Evolutionary conservation across 2,797 vertebrate genomes (phyloP), one percentile per base, ranked within the genome.

Genomic region (Lepilemur ruficaudatus): DNA sequence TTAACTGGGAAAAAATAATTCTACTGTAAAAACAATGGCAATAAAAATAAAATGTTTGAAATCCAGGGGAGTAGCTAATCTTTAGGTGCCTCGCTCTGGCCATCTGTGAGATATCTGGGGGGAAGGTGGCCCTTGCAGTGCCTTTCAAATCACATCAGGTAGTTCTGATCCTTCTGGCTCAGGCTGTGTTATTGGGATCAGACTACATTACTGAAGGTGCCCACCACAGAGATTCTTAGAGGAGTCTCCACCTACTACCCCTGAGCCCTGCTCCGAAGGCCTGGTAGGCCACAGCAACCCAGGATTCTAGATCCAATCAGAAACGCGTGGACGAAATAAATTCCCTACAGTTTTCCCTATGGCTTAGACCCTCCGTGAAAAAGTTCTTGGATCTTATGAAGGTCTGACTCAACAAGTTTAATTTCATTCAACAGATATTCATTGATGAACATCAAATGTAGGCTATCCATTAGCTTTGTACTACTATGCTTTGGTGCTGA

Each of bases 21-120:
- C 20, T 84, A n/a, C 30, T 81, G 9, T 95, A 41, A 93, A 96
- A 95, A 25, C 23, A 93, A 73, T 9, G 48, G 30, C 12, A 80
- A 70, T 65, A 69, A 76, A 38, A 95, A 75, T n/a, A 76, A 73
- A 96, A 91, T n/a, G 4, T 32, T 85, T 23, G 61, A 84, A 92
- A 69, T 80, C 25, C 28, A 59, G 14, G 10, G 8, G 22, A 43
- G 25, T 35, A 72, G 46, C 35, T 76, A 20, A 76, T 81, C 32
- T 89, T 57, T 43, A 30, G 75, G 38, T 73, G 5, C 38, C 38
- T 82, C 50, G 20, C 2, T n/a, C 43, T 63, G 92, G 94, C 22
- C 30, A 15, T 23, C 0, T 65, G 32, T 32, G 50, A 95, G 18
- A 35, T 22, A 57, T 80, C 28, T 23, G 4, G 15, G 22, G 28